These are phyloP conservation scores for Chironomus tepperi DNA, from an alignment of 1,140 invertebrate species.

Conservation along the genomic window DNA sequence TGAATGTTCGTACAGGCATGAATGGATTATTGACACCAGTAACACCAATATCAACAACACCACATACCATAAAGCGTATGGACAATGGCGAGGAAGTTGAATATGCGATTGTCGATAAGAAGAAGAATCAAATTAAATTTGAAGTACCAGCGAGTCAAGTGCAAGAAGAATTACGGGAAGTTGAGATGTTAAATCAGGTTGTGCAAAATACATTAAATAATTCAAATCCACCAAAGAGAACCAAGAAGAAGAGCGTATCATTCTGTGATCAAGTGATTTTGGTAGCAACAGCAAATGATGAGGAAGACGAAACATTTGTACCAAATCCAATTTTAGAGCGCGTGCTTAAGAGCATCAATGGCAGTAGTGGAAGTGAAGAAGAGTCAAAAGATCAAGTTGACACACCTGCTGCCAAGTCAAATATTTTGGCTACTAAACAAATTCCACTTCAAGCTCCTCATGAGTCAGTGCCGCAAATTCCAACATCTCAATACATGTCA, in stretches of 20 bases:
- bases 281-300: conserved; percentile 83
- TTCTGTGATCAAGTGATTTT: conserved; percentile 89
- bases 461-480: not conserved
- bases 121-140: conserved; percentile 31
- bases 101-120: conserved; percentile 37
- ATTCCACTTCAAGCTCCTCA: conserved; percentile 23
- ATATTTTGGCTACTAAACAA: conserved; percentile 27
- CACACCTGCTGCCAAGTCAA: conserved; percentile 42
- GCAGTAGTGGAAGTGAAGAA: conserved; percentile 43
- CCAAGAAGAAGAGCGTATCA: conserved; percentile 86
- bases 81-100: conserved; percentile 35
- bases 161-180: conserved; percentile 45
- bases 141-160: conserved; percentile 40
- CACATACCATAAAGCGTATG: not conserved
- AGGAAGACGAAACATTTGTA: conserved; percentile 81
- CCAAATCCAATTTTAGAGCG: conserved; percentile 84
- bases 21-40: conserved; percentile 31
- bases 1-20: conserved; percentile 35
- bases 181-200: conserved; percentile 44
- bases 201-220: conserved; percentile 42
- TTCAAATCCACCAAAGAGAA: conserved; percentile 41
- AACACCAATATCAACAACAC: conserved; percentile 10
- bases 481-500: conserved; percentile 15
- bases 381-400: conserved; percentile 41
- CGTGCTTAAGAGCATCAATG: conserved; percentile 59